phyloP scores from a whole-genome alignment of 1,140 invertebrate genomes.

The Rhyzopertha dominica region DNA sequence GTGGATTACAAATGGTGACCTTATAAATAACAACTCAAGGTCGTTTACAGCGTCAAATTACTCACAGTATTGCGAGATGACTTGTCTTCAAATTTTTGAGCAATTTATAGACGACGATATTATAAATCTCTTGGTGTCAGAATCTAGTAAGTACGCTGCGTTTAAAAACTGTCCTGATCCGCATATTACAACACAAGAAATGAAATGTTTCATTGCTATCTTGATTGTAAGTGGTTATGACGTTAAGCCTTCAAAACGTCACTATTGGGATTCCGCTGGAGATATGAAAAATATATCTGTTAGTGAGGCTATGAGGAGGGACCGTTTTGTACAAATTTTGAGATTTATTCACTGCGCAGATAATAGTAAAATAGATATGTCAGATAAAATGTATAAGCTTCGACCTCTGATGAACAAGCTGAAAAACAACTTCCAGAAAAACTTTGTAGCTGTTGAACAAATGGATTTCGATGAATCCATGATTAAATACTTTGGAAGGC shows the following conservation, averaged over 20 bases:
- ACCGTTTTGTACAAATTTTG: conserved; percentile 20
- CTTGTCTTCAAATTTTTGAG: conserved; percentile 18
- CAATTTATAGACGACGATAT: conserved; percentile 13
- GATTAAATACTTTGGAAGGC: conserved; percentile 35
- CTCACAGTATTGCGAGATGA: neutral
- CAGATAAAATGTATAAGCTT: conserved; percentile 24
- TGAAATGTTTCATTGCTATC: conserved; percentile 24
- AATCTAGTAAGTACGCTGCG: conserved; percentile 18
- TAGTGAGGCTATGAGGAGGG: conserved; percentile 15
- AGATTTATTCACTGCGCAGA: conserved; percentile 19
- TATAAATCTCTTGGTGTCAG: conserved; percentile 11
- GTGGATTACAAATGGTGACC: no score
- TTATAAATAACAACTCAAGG: no score
- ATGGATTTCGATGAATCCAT: conserved; percentile 27
- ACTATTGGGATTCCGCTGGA: conserved; percentile 18
- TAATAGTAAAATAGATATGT: conserved; percentile 11
- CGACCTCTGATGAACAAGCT: conserved; percentile 20
- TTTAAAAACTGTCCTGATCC: conserved; percentile 17
- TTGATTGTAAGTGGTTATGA: conserved; percentile 20
- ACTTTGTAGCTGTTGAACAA: conserved; percentile 19
- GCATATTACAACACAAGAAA: conserved; percentile 15
- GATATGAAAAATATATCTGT: conserved; percentile 18
- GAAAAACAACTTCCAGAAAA: conserved; percentile 17
- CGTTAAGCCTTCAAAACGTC: conserved; percentile 13
- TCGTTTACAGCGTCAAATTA: conserved; percentile 15